Conservation (phyloP, 2,113 vertebrate genomes). For the Sinosuthora webbiana region DNA sequence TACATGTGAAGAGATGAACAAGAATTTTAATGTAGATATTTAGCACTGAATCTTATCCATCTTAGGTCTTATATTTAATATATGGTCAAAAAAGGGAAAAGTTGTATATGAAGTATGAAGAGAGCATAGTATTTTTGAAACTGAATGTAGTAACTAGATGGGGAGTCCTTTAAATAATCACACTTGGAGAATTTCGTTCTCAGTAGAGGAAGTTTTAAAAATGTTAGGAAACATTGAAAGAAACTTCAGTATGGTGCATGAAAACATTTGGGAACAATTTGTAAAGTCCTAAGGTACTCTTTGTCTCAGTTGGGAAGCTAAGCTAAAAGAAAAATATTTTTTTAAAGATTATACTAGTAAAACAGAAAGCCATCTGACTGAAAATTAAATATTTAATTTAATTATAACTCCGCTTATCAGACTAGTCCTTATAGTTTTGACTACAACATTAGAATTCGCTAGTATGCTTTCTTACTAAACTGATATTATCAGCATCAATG, state of each 20-base stretch:
- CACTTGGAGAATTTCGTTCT: background rate
- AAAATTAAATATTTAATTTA: background rate
- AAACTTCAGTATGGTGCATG: background rate
- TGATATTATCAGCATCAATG: background rate
- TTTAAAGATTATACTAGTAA: background rate
- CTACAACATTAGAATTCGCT: background rate
- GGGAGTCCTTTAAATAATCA: background rate
- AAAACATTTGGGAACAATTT: background rate
- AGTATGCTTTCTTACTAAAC: background rate
- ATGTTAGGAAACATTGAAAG: background rate
- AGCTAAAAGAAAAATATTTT: background rate
- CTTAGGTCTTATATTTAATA: background rate
- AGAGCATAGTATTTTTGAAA: background rate
- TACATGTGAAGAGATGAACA: background rate
- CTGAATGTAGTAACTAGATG: background rate
- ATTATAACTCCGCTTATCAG: background rate
- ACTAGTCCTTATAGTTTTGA: background rate
- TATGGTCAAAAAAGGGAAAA: background rate
- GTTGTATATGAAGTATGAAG: background rate
- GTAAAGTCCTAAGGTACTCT: background rate
- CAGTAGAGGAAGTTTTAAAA: background rate
- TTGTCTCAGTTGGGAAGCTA: background rate
- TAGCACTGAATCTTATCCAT: background rate
- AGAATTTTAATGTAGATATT: background rate
- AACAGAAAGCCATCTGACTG: background rate